These are phyloP conservation scores for Antennarius striatus DNA, from an alignment of 2,113 vertebrate genomes.

Conservation along the genomic window DNA sequence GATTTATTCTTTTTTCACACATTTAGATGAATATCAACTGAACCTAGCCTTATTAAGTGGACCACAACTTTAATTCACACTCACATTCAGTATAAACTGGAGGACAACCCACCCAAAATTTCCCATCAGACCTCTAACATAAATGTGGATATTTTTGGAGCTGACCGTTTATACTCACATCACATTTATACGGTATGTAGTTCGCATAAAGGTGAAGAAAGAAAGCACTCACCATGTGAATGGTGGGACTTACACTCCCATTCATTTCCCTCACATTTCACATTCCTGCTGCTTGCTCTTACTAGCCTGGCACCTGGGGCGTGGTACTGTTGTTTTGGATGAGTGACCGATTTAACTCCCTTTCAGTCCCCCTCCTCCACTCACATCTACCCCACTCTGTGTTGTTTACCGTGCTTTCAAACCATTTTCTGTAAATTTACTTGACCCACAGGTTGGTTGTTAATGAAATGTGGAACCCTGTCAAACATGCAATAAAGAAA, in stretches of 20 bases:
- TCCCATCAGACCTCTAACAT: slow-evolving; percentile 2
- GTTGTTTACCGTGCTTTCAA: slow-evolving; percentile 66
- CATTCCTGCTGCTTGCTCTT: slow-evolving; percentile 79
- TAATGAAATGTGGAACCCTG: slow-evolving; percentile 55
- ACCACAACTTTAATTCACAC: background rate
- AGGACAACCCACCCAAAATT: background rate
- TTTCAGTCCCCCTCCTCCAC: slow-evolving; percentile 61
- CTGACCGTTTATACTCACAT: slow-evolving; percentile 6
- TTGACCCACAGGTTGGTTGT: slow-evolving; percentile 65
- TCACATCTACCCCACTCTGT: slow-evolving; percentile 34
- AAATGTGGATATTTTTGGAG: slow-evolving; percentile 6
- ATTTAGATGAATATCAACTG: background rate
- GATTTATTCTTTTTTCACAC: background rate
- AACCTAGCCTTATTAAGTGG: too few relatives aligned
- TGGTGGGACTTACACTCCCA: slow-evolving; percentile 77
- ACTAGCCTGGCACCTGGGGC: slow-evolving; percentile 78
- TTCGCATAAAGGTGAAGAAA: slow-evolving; percentile 60
- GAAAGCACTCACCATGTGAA: slow-evolving; percentile 75
- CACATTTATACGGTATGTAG: slow-evolving; percentile 49
- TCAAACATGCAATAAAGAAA: slow-evolving; percentile 49
- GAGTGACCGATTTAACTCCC: slow-evolving; percentile 68
- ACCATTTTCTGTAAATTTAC: slow-evolving; percentile 62
- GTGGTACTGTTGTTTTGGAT: slow-evolving; percentile 75
- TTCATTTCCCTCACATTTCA: slow-evolving; percentile 79
- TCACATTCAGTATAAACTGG: background rate